Evolutionary conservation across 2,888 invertebrate species (phyloP).

Genomic region (Drosophila pseudotakahashii): DNA sequence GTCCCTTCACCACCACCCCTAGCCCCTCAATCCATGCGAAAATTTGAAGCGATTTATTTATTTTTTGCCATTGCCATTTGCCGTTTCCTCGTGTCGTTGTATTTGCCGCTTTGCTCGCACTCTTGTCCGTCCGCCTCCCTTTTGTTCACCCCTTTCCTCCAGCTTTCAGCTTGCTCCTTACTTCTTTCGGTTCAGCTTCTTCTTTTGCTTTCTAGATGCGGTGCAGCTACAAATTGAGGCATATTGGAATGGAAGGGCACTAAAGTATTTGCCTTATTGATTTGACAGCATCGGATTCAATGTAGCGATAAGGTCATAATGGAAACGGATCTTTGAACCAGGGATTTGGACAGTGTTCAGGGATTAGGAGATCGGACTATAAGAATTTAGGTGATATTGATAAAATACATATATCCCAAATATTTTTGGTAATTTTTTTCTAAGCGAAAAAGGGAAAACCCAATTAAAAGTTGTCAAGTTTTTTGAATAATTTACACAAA

Average conservation of each 20-base stretch:
- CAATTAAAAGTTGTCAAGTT: conserved; percentile 2
- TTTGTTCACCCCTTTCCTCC: neutral
- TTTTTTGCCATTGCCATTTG: conserved; percentile 61
- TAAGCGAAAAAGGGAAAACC: too few species aligned
- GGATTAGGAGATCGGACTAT: conserved; percentile 10
- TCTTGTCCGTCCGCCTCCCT: conserved; percentile 7
- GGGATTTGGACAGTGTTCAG: conserved; percentile 31
- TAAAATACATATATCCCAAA: too few species aligned
- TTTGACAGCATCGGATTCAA: conserved; percentile 47
- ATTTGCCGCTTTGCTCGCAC: conserved; percentile 37
- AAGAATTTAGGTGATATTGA: neutral
- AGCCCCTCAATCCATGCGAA: conserved; percentile 71
- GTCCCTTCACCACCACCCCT: too few species aligned
- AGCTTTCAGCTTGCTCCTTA: neutral
- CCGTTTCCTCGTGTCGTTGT: conserved; percentile 50
- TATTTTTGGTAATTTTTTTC: too few species aligned
- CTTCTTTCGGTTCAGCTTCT: conserved; percentile 21
- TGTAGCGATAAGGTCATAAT: conserved; percentile 44
- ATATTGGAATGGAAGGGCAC: conserved; percentile 60
- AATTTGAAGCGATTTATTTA: conserved; percentile 77
- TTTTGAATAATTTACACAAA: neutral
- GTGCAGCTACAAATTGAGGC: conserved; percentile 67
- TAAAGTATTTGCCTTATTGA: conserved; percentile 48
- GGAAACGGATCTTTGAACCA: conserved; percentile 33
- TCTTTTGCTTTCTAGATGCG: conserved; percentile 48